Base-by-base conservation (phyloP, 2,113 vertebrate genomes). In the Cynocephalus volans region DNA sequence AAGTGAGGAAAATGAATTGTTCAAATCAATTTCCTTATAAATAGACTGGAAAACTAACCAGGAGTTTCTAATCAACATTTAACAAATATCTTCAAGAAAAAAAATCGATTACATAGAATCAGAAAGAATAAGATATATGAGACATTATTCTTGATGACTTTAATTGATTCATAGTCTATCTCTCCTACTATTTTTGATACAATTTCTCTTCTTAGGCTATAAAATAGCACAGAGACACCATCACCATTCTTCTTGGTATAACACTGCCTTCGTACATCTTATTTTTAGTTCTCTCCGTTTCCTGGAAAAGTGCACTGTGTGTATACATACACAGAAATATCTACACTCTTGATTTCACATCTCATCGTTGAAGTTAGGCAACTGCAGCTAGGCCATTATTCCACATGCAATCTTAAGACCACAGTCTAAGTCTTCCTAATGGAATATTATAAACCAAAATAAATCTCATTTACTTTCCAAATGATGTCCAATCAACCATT, bases 401-500 rank as follows among this genome's bases (percentile, higher is more conserved):
- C 50, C 70, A 67, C 0, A 54, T 19, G n/a, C 48, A 83, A 56
- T 77, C 56, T 50, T 84, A 23, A 95, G 1, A 50, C 70, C 48
- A 15, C 2, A 62, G 64, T 33, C 69, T 48, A 73, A 48, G 69
- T 69, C 62, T 52, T 54, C 69, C 56, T 48, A 24, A 69, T n/a
- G 15, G 69, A 76, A 58, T 58, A 77, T 56, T 41, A 26, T 52
- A 76, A 83, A 72, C 24, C 60, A 48, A 77, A n/a, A 0, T 0
- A 87, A 64, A 95, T 76, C n/a, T 89, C 52, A 77, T 95, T 45
- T 31, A 56, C 18, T 70, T 77, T 70, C 31, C n/a, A 87, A 90
- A 72, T 77, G 24, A 93, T 36, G 21, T 12, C 36, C 23, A 41
- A 62, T 48, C 45, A 50, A 19, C 14, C 28, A 62, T 77, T 48